Base-by-base conservation (phyloP, 2,113 vertebrate species). In the Prunella fulvescens region DNA sequence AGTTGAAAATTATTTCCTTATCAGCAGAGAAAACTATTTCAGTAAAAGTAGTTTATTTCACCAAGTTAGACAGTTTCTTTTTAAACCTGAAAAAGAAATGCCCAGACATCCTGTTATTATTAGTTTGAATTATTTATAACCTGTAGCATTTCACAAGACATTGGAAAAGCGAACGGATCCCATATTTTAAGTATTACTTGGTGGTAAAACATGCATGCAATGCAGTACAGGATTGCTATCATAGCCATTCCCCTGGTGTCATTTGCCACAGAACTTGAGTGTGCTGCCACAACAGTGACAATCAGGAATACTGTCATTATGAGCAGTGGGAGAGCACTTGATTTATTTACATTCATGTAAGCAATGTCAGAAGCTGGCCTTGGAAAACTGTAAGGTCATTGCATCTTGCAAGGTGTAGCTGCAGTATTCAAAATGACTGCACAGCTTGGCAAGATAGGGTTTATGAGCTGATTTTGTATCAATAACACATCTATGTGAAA, bases 41-140 rank as follows among this genome's bases (percentile, higher is more conserved):
- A 40, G 60, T 71, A 81, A 81, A 93, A 88, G 3, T n/a, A 42
- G 66, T 91, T 92, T 91, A 54, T 91, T 91, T 51, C 67, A 83
- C 67, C 44, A 71, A 61, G 64, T 78, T 79, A 86, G 77, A 58
- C 20, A 45, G 35, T 66, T 93, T 70, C 37, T 58, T 61, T 70
- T 88, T 78, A 92, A 90, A 90, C 33, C 18, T 69, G 60, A 67
- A 84, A 81, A 90, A 90, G 3, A 95, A 94, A 88, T 71, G 56
- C 56, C 40, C 71, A 78, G 76, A 60, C 76, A 92, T 86, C 44
- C 82, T 56, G 44, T 93, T 93, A 84, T 88, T 92, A 84, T 77
- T 78, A 61, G 15, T 67, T 92, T 96, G 82, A 95, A 93, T 96
- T 95, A 93, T 94, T 96, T 96, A 93, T 90, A 90, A 45, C 19